A percentile compares a stretch with the other conserved stretches of the same genome.
Evolutionary conservation across 2,888 invertebrate species (phyloP).

Genomic region (Laspeyria flexula): DNA sequence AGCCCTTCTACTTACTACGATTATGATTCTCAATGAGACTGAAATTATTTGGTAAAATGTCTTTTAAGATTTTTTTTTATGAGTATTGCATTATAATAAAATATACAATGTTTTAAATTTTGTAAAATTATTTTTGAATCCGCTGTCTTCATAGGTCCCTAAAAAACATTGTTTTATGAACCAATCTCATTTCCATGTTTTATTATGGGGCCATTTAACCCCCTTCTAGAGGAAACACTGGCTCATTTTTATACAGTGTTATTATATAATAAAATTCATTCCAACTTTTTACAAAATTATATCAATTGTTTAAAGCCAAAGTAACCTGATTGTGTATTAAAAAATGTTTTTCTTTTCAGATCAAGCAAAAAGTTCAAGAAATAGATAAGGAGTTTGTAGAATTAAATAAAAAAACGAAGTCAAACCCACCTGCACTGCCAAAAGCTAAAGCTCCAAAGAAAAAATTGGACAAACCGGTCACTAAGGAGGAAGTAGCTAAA

Average conservation of each 20-base stretch:
- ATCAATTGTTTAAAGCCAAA: background rate
- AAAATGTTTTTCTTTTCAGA: conserved; percentile 53
- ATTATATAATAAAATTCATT: no score
- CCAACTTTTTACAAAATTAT: no score
- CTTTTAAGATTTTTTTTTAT: no score
- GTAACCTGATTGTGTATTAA: background rate
- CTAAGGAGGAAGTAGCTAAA: conserved; percentile 70
- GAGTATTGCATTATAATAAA: no score
- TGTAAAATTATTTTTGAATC: no score
- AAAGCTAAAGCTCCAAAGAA: conserved; percentile 51
- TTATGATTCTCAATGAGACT: background rate
- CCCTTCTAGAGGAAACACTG: no score
- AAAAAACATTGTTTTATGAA: no score
- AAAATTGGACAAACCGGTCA: conserved; percentile 55
- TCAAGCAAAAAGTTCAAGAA: conserved; percentile 76
- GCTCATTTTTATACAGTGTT: no score
- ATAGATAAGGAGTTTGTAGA: conserved; percentile 76
- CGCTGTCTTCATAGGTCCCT: no score
- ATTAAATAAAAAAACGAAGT: conserved; percentile 63
- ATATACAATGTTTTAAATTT: no score
- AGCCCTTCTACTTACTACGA: background rate
- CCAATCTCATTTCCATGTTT: no score
- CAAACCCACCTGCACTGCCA: conserved; percentile 42
- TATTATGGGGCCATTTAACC: no score
- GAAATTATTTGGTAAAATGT: background rate